Percentiles rank a stretch among this genome's conserved stretches.
phyloP scores from a whole-genome alignment of 2,888 invertebrate genomes.

The Empis stercorea region DNA sequence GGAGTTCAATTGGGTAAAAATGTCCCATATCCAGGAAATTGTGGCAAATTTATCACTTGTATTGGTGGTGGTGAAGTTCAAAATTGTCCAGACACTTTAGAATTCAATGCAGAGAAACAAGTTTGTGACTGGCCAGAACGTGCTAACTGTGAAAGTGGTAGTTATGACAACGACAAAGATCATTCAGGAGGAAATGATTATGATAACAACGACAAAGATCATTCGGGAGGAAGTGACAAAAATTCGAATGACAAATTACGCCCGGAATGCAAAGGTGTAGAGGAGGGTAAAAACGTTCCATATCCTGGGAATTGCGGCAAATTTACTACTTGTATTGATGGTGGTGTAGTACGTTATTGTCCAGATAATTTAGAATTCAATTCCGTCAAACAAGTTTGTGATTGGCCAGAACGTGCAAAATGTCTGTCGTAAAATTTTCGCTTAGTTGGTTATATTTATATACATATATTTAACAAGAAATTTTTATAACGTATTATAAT shows the following conservation, averaged over 20 bases:
- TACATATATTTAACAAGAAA: no score
- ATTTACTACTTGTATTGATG: slow-evolving; percentile 22
- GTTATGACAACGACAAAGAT: neutral
- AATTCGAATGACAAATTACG: slow-evolving; percentile 12
- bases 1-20: slow-evolving; percentile 8
- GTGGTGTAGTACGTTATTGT: slow-evolving; percentile 15
- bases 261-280: slow-evolving; percentile 10
- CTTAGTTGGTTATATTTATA: no score
- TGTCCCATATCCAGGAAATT: slow-evolving; percentile 22
- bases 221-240: neutral
- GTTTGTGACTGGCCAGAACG: slow-evolving; percentile 19
- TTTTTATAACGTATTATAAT: no score
- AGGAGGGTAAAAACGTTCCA: slow-evolving; percentile 14
- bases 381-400: slow-evolving; percentile 17
- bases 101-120: slow-evolving; percentile 17
- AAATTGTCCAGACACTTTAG: slow-evolving; percentile 18
- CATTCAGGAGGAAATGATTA: neutral
- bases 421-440: slow-evolving; percentile 12
- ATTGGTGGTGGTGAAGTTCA: slow-evolving; percentile 17
- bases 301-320: slow-evolving; percentile 21
- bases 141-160: slow-evolving; percentile 19
- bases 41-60: slow-evolving; percentile 22
- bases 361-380: slow-evolving; percentile 17
- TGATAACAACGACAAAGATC: slow-evolving; percentile 4
- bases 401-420: slow-evolving; percentile 18